phyloP scores from a whole-genome alignment of 2,888 invertebrate species.

The Drepanosiphum platanoidis region DNA sequence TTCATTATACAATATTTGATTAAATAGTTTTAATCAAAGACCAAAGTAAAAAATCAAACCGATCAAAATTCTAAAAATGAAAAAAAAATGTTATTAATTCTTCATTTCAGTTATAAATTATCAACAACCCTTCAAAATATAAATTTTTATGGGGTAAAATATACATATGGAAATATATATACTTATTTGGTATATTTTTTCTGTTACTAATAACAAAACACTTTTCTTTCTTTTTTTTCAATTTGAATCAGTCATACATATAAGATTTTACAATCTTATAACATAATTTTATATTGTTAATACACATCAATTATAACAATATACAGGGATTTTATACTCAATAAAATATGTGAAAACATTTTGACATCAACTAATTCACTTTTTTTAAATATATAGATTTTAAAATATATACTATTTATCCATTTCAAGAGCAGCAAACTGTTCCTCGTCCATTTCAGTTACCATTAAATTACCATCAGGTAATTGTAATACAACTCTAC shows the following conservation, averaged over 20 bases:
- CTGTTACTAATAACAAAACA: slow-evolving; percentile 28
- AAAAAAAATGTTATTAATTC: not conserved
- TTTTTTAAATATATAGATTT: slow-evolving; percentile 1
- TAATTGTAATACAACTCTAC: slow-evolving; percentile 83
- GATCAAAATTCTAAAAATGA: slow-evolving; percentile 7
- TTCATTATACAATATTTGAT: not conserved
- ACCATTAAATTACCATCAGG: slow-evolving; percentile 88
- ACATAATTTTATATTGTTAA: not conserved
- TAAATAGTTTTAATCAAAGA: slow-evolving; percentile 20
- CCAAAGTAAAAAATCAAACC: slow-evolving; percentile 3
- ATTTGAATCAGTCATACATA: slow-evolving; percentile 47
- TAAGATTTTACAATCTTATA: slow-evolving; percentile 29
- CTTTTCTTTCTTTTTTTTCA: slow-evolving; percentile 17
- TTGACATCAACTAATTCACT: not conserved
- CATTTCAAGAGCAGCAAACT: slow-evolving; percentile 77
- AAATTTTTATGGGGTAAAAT: not conserved
- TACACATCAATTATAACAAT: slow-evolving; percentile 53
- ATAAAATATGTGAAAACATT: slow-evolving; percentile 7
- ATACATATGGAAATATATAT: no score
- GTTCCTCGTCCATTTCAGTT: slow-evolving; percentile 88
- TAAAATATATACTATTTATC: slow-evolving; percentile 68
- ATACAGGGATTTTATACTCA: slow-evolving; percentile 15
- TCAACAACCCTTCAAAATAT: not conserved
- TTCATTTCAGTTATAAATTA: not conserved
- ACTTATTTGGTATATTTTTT: not conserved